Percentiles rank a stretch among this genome's conserved stretches.
Evolutionary conservation across 2,888 invertebrate species (phyloP).

Genomic region (Diaphora mendica): DNA sequence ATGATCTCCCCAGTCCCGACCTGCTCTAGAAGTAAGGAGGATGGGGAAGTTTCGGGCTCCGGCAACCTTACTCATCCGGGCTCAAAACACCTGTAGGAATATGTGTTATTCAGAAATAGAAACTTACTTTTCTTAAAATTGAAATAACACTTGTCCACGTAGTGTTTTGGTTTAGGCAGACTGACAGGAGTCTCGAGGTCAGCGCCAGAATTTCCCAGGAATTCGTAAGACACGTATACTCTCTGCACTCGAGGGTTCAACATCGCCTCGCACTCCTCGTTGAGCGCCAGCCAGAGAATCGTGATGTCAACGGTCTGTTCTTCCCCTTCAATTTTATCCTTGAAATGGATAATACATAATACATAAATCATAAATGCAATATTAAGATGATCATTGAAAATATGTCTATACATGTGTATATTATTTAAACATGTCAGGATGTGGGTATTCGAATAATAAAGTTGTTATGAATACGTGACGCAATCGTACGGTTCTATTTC

Average conservation of each 20-base stretch:
- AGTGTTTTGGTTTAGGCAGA: slow-evolving; percentile 67
- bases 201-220: slow-evolving; percentile 65
- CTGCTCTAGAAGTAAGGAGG: too few relatives aligned
- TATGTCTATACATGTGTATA: background rate
- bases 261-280: slow-evolving; percentile 71
- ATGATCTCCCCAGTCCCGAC: too few relatives aligned
- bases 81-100: too few relatives aligned
- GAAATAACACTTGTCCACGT: slow-evolving; percentile 67
- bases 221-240: slow-evolving; percentile 67
- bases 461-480: too few relatives aligned
- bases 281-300: slow-evolving; percentile 69
- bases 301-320: slow-evolving; percentile 56
- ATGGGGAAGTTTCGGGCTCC: too few relatives aligned
- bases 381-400: background rate
- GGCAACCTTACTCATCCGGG: too few relatives aligned
- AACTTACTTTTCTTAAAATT: slow-evolving; percentile 72
- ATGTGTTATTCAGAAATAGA: too few relatives aligned
- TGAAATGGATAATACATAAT: slow-evolving; percentile 2
- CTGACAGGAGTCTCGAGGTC: slow-evolving; percentile 70
- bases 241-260: slow-evolving; percentile 56
- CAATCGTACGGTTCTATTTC: too few relatives aligned
- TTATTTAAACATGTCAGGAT: background rate
- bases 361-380: too few relatives aligned
- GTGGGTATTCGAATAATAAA: too few relatives aligned
- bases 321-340: slow-evolving; percentile 21